Base-by-base conservation (phyloP, 92 coral and sea anemone genomes). In the Epizoanthus fatuus region DNA sequence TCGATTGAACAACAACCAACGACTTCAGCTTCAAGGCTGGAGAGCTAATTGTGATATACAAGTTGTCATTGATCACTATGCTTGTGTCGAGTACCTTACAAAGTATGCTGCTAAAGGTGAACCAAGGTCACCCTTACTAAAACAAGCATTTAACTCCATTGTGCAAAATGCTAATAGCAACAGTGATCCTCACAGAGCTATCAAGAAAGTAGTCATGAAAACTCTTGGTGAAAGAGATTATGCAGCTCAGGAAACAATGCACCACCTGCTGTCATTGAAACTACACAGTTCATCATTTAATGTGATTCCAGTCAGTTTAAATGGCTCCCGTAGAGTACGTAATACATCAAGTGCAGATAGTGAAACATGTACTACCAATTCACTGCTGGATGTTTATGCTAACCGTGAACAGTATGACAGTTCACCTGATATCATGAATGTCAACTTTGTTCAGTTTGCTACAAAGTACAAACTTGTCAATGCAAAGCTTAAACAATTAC, bases 1-100 rank as follows among this genome's bases (percentile, higher is more conserved):
- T 75, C 65, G 90, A 56, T 63, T 86, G 19, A 88, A 88, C 72
- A 86, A 86, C 69, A 69, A 80, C 81, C 88, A 82, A 47, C 75
- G 75, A 45, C 83, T 81, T 58, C 88, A 22, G 25, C 25, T 22
- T 22, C 25, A 22, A 22, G 25, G 25, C 25, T 22, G 25, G 25
- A 22, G 25, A 22, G 25, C 25, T 22, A 22, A 22, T 22, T 22
- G 25, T 22, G 25, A 22, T 22, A 22, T 22, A 22, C 25, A 22
- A 22, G 25, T 22, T 22, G 25, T 22, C 25, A 22, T 22, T 22
- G 25, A 22, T 22, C 25, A 22, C 25, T 22, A 22, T 22, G 25
- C 25, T 22, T 22, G 25, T 22, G 25, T 22, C 25, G 25, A 22
- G 25, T 22, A 22, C 25, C 25, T 22, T 22, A 22, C 25, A 22